Percentiles rank a stretch among this genome's conserved stretches.
Evolutionary conservation across 2,113 vertebrate genomes (phyloP).

Genomic region (Sula dactylatra): DNA sequence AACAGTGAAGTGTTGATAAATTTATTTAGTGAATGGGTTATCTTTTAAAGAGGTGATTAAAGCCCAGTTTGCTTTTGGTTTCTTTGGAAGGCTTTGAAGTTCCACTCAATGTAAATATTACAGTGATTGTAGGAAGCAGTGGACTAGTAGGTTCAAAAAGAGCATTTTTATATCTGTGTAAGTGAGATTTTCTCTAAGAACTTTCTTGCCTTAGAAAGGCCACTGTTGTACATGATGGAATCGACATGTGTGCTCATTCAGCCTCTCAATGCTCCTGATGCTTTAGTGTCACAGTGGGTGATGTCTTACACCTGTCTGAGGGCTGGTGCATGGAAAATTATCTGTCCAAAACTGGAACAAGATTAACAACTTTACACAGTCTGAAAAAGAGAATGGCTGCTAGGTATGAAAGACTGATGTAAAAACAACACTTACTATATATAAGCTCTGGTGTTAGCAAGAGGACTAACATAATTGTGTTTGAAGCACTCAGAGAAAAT

Average conservation of each 20-base stretch:
- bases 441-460: not conserved
- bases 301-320: not conserved
- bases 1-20: not conserved
- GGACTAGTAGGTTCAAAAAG: not conserved
- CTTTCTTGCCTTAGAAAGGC: not conserved
- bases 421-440: not conserved
- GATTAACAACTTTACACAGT: not conserved
- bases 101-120: not conserved
- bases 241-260: not conserved
- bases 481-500: not conserved
- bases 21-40: not conserved
- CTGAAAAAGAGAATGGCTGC: not conserved
- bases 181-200: not conserved
- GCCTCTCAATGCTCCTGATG: not conserved
- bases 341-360: not conserved
- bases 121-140: not conserved
- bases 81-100: not conserved
- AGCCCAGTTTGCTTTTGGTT: not conserved
- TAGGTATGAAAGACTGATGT: not conserved
- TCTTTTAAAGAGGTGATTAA: not conserved
- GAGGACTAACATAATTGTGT: not conserved
- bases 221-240: not conserved
- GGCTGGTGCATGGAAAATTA: not conserved
- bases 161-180: not conserved
- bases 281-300: not conserved